A percentile compares a stretch with the other conserved stretches of the same genome.
phyloP scores from a whole-genome alignment of 2,113 vertebrate genomes.

The Spermophilus dauricus region DNA sequence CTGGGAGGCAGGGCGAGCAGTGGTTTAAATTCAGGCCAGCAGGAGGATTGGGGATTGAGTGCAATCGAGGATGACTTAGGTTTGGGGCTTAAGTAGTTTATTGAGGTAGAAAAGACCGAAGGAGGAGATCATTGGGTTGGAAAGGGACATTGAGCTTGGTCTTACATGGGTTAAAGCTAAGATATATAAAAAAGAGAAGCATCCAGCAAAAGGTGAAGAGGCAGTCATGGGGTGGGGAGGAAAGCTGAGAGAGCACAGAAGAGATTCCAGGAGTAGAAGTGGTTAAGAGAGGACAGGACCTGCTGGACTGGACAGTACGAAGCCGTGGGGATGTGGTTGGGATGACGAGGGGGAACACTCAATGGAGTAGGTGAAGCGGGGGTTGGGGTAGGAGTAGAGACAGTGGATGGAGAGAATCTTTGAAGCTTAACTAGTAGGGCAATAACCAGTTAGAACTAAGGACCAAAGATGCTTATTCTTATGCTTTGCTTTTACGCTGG shows the following conservation, averaged over 20 bases:
- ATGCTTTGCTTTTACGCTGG: background rate
- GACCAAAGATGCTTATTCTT: background rate
- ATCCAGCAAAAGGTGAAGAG: background rate
- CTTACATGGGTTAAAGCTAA: background rate
- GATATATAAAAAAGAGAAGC: background rate
- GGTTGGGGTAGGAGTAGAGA: background rate
- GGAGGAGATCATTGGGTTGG: background rate
- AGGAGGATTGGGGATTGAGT: background rate
- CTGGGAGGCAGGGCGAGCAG: background rate
- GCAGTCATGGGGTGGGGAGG: background rate
- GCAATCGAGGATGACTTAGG: background rate
- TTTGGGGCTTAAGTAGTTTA: background rate
- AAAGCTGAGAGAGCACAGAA: background rate
- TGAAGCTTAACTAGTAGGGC: background rate
- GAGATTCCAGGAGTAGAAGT: background rate
- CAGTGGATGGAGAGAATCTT: background rate
- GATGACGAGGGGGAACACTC: rapidly evolving
- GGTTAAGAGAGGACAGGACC: background rate
- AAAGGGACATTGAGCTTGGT: background rate
- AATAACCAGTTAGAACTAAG: background rate
- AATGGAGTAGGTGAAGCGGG: background rate
- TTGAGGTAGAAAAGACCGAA: background rate
- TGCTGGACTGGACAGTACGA: too few relatives aligned
- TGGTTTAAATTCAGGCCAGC: background rate
- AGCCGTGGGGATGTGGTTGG: background rate